These are phyloP conservation scores for Eledone cirrhosa DNA, from an alignment of 2,888 invertebrate genomes.

Conservation along the genomic window DNA sequence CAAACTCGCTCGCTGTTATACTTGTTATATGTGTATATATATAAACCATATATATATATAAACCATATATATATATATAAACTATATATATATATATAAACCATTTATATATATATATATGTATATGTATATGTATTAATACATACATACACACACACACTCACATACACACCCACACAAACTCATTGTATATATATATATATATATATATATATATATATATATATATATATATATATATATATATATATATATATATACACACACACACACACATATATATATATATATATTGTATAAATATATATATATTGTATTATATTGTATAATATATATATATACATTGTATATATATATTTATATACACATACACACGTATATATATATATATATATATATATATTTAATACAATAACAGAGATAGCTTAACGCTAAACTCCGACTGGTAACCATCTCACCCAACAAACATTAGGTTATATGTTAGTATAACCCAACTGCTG, in stretches of 20 bases:
- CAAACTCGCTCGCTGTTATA: too few relatives aligned
- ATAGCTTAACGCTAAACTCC: too few relatives aligned
- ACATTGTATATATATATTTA: background rate
- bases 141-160: too few relatives aligned
- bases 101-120: too few relatives aligned
- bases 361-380: constrained; percentile 9
- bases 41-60: too few relatives aligned
- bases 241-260: background rate
- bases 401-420: background rate
- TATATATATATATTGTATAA: constrained; percentile 1
- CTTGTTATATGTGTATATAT: background rate
- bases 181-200: too few relatives aligned
- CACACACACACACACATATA: background rate
- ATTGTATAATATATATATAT: background rate
- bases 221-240: background rate
- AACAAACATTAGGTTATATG: too few relatives aligned
- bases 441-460: too few relatives aligned
- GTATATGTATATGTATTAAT: too few relatives aligned
- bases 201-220: background rate
- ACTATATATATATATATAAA: too few relatives aligned
- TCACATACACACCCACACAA: background rate
- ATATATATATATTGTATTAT: constrained; percentile 18
- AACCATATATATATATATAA: too few relatives aligned
- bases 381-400: constrained; percentile 17
- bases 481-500: too few relatives aligned